These are phyloP conservation scores for Catagonus wagneri DNA, from an alignment of 2,113 vertebrate species.

Conservation along the genomic window DNA sequence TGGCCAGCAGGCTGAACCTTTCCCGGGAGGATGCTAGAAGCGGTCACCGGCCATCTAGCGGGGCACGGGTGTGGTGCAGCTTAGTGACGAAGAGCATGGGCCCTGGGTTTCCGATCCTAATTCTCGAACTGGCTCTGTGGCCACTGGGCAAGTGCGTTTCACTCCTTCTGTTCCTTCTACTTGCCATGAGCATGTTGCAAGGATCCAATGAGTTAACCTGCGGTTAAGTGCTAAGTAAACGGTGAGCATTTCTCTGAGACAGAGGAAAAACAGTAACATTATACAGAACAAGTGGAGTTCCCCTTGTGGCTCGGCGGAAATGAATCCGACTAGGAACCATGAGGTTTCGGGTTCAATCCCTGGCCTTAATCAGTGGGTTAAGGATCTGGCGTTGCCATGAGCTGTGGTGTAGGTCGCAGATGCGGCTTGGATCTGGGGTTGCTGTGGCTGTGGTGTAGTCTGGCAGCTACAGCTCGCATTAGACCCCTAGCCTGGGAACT, in stretches of 20 bases:
- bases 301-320: no score
- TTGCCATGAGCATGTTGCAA: background rate
- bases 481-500: no score
- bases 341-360: no score
- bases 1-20: background rate
- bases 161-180: background rate
- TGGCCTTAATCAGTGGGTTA: no score
- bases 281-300: background rate
- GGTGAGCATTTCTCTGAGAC: background rate
- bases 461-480: no score
- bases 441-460: no score
- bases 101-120: background rate
- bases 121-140: background rate
- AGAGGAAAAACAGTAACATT: accelerated
- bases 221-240: no score
- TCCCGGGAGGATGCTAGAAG: background rate
- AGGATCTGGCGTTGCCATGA: no score
- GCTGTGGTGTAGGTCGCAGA: no score
- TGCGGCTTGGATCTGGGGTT: no score
- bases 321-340: no score
- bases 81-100: background rate
- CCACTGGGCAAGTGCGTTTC: background rate
- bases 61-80: accelerated
- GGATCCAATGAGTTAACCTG: background rate
- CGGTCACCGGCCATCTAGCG: background rate